Conservation (phyloP, 2,888 invertebrate species). For the Orthosia incerta region DNA sequence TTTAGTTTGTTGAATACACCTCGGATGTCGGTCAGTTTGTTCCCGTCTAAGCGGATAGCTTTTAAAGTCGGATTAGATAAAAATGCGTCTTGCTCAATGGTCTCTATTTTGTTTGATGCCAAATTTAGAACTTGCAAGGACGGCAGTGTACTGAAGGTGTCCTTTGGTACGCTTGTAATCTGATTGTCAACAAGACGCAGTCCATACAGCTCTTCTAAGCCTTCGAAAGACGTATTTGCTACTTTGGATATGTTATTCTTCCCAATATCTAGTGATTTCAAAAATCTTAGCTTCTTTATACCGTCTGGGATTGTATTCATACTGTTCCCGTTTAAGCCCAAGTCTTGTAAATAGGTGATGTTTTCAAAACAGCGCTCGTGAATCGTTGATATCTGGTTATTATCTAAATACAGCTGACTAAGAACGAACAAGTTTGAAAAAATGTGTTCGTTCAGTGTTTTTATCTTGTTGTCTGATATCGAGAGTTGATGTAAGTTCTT, state of each 20-base stretch:
- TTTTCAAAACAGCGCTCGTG: slow-evolving; percentile 94
- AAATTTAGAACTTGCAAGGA: slow-evolving; percentile 95
- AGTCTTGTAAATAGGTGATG: slow-evolving; percentile 94
- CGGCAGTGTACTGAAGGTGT: slow-evolving; percentile 93
- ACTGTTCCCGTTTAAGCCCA: slow-evolving; percentile 94
- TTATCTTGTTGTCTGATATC: slow-evolving; percentile 93
- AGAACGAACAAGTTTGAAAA: slow-evolving; percentile 94
- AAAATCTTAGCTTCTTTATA: slow-evolving; percentile 92
- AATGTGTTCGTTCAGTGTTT: slow-evolving; percentile 92
- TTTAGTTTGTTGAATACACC: slow-evolving; percentile 94
- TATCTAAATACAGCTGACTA: slow-evolving; percentile 93
- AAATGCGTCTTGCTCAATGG: slow-evolving; percentile 95
- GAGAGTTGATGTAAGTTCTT: slow-evolving; percentile 94
- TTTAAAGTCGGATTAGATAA: slow-evolving; percentile 93
- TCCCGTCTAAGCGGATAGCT: slow-evolving; percentile 94
- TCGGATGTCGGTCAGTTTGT: slow-evolving; percentile 94
- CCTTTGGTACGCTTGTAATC: slow-evolving; percentile 93
- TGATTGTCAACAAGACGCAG: slow-evolving; percentile 95
- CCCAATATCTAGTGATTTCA: slow-evolving; percentile 95
- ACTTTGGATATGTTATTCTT: slow-evolving; percentile 94
- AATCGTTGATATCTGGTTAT: slow-evolving; percentile 93
- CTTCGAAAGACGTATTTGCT: slow-evolving; percentile 94
- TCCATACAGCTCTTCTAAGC: slow-evolving; percentile 94
- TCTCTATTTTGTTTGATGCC: slow-evolving; percentile 94
- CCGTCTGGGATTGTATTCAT: slow-evolving; percentile 93